These are phyloP conservation scores for Plectrocnemia conspersa DNA, from an alignment of 1,140 invertebrate species.

Conservation along the genomic window DNA sequence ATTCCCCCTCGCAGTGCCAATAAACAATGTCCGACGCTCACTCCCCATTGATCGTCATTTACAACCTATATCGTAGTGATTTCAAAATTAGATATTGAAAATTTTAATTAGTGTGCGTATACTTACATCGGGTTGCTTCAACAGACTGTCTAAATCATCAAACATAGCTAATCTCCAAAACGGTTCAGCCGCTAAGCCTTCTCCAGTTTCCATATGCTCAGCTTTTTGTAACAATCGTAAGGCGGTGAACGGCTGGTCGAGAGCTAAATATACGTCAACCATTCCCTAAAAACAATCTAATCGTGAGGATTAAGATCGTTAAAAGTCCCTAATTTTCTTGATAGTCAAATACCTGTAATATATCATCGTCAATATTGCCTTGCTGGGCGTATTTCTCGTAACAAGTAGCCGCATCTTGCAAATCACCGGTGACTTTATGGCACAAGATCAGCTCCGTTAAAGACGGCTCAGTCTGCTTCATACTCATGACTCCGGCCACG, in stretches of 20 bases:
- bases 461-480: slow-evolving; percentile 61
- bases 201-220: slow-evolving; percentile 45
- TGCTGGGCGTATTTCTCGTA: slow-evolving; percentile 67
- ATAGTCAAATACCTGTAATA: slow-evolving; percentile 43
- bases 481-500: slow-evolving; percentile 65
- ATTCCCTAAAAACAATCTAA: slow-evolving; percentile 50
- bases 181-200: slow-evolving; percentile 72
- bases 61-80: slow-evolving; percentile 12
- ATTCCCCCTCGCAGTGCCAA: slow-evolving; percentile 50
- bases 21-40: slow-evolving; percentile 58
- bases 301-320: background rate
- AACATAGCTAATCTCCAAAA: slow-evolving; percentile 84
- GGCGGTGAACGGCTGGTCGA: slow-evolving; percentile 74
- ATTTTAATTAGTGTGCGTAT: background rate
- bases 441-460: slow-evolving; percentile 66
- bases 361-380: slow-evolving; percentile 52
- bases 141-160: slow-evolving; percentile 64
- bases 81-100: background rate
- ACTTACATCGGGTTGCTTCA: slow-evolving; percentile 50
- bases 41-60: slow-evolving; percentile 50
- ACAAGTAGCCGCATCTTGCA: slow-evolving; percentile 69
- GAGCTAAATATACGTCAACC: slow-evolving; percentile 68
- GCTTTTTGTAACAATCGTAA: slow-evolving; percentile 61
- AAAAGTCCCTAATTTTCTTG: background rate
- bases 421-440: slow-evolving; percentile 67